These are phyloP conservation scores for Siniperca obscura DNA, from an alignment of 2,797 vertebrate species.

Conservation along the genomic window DNA sequence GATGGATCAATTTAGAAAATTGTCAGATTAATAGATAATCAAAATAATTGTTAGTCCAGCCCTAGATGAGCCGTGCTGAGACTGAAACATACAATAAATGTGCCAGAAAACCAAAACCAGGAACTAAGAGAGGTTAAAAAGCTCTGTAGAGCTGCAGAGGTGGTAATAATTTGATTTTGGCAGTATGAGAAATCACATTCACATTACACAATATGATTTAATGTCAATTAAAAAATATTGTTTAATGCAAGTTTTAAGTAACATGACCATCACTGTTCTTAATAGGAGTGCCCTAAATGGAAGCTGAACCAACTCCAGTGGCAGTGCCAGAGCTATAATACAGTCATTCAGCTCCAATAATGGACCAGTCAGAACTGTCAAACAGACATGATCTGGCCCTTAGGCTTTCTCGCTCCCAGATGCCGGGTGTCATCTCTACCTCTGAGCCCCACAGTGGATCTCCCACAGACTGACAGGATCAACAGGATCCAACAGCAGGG, in stretches of 20 bases:
- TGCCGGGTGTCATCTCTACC: constrained; percentile 41
- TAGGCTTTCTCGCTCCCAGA: constrained; percentile 33
- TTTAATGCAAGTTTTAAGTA: not conserved
- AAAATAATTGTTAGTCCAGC: not conserved
- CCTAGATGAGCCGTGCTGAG: too few species aligned
- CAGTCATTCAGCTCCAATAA: constrained; percentile 33
- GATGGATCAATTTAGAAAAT: not conserved
- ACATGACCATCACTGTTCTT: not conserved
- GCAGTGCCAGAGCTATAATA: not conserved
- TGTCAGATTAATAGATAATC: not conserved
- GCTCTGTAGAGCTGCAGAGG: not conserved
- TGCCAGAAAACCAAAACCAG: not conserved
- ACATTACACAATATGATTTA: not conserved
- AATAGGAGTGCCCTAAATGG: not conserved
- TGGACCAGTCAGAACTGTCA: constrained; percentile 38
- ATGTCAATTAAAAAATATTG: not conserved
- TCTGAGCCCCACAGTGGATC: constrained; percentile 33
- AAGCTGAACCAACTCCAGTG: not conserved
- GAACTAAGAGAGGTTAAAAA: not conserved
- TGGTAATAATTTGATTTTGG: not conserved
- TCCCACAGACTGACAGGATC: constrained; percentile 41
- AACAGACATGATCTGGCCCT: constrained; percentile 34
- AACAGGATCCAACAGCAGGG: constrained; percentile 32
- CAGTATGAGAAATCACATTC: not conserved
- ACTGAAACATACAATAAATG: not conserved